Evolutionary conservation across 2,888 invertebrate genomes (phyloP).

Genomic region (Volucella zonaria): DNA sequence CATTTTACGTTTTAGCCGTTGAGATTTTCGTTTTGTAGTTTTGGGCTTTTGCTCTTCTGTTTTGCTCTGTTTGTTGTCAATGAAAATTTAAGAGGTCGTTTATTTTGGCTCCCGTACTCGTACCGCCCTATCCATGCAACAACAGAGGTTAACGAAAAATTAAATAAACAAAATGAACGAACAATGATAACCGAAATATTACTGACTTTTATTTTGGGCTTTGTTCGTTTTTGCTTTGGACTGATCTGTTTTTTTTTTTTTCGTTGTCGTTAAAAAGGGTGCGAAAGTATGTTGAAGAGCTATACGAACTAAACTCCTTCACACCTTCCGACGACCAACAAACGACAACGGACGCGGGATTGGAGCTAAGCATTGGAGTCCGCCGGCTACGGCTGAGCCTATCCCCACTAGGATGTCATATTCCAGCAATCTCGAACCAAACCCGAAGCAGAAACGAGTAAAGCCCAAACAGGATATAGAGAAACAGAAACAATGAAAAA

Average conservation of each 20-base stretch:
- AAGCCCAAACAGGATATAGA: not conserved
- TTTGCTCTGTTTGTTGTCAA: constrained; percentile 61
- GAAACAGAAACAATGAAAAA: not conserved
- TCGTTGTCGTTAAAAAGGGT: constrained; percentile 32
- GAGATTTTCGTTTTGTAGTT: constrained; percentile 40
- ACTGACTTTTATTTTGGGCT: constrained; percentile 64
- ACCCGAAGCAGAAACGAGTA: not conserved
- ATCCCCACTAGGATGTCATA: constrained; percentile 7
- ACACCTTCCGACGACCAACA: constrained; percentile 32
- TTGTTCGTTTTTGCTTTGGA: constrained; percentile 8
- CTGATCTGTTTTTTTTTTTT: not conserved
- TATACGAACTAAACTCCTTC: constrained; percentile 39
- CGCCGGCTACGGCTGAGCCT: not conserved
- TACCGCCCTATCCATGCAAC: constrained; percentile 16
- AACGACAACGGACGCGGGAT: too few species aligned
- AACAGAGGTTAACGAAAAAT: constrained; percentile 24
- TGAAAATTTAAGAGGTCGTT: constrained; percentile 64
- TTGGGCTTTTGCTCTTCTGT: constrained; percentile 9
- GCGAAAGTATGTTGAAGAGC: constrained; percentile 29
- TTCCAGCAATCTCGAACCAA: not conserved
- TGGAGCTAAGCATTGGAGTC: too few species aligned
- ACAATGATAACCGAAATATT: constrained; percentile 66
- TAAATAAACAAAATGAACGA: constrained; percentile 63
- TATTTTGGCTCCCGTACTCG: constrained; percentile 14
- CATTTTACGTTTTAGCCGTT: constrained; percentile 46